phyloP scores from a whole-genome alignment of 1,140 invertebrate species.

The Carcinoscorpius rotundicauda region DNA sequence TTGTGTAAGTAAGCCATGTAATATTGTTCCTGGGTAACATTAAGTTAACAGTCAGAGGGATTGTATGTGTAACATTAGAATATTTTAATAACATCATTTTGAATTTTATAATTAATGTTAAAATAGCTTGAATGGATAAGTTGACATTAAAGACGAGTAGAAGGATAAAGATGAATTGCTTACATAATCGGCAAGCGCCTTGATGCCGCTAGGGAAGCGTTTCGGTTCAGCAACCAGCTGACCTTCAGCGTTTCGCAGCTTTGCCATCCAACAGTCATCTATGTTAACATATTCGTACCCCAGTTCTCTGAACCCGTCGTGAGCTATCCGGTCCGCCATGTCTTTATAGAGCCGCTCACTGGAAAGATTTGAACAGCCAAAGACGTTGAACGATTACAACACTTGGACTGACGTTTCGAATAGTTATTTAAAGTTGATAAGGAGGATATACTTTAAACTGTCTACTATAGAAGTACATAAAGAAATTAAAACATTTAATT shows the following conservation, averaged over 20 bases:
- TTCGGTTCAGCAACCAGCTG: slow-evolving; percentile 70
- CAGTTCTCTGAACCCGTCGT: slow-evolving; percentile 72
- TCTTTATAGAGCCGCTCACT: slow-evolving; percentile 83
- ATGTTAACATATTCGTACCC: slow-evolving; percentile 91
- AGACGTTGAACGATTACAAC: background rate
- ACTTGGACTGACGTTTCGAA: too few relatives aligned
- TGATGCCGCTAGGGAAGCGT: slow-evolving; percentile 86
- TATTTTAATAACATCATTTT: too few relatives aligned
- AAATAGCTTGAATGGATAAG: too few relatives aligned
- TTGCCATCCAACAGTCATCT: slow-evolving; percentile 90
- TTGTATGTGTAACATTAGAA: slow-evolving; percentile 19
- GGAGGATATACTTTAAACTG: too few relatives aligned
- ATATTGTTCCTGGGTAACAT: background rate
- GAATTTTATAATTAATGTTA: too few relatives aligned
- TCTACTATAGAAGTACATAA: too few relatives aligned
- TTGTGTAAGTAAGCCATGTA: too few relatives aligned
- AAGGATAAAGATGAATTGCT: slow-evolving; percentile 29
- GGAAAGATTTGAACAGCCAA: slow-evolving; percentile 6
- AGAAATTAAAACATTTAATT: too few relatives aligned
- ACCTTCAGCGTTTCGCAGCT: slow-evolving; percentile 35
- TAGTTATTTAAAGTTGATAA: too few relatives aligned
- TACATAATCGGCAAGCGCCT: slow-evolving; percentile 79
- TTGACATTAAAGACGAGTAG: too few relatives aligned
- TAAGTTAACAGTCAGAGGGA: background rate
- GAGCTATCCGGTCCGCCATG: slow-evolving; percentile 79